phyloP scores from a whole-genome alignment of 2,888 invertebrate genomes.

The Lomographa bimaculata region DNA sequence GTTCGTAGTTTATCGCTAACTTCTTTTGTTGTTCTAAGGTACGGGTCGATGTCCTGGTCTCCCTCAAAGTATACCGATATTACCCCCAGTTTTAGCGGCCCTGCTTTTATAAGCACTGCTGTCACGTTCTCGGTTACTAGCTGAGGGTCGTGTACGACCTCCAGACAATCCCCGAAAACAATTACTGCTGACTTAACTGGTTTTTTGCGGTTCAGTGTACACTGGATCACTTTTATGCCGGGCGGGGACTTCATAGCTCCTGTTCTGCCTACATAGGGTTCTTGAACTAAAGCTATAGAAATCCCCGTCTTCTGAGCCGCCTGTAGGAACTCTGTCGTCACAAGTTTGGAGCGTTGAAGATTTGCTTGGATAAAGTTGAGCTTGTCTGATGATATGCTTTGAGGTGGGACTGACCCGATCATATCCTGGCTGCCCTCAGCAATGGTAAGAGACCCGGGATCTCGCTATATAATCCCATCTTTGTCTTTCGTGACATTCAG shows the following conservation, averaged over 20 bases:
- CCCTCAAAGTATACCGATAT: neutral
- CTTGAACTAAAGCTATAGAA: constrained; percentile 35
- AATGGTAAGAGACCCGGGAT: neutral
- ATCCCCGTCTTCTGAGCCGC: constrained; percentile 5
- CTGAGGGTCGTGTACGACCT: constrained; percentile 2
- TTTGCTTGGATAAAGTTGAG: constrained; percentile 31
- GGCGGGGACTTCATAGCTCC: constrained; percentile 9
- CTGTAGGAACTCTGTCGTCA: constrained; percentile 30
- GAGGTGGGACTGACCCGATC: too few species aligned
- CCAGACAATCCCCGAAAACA: neutral
- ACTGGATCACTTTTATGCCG: neutral
- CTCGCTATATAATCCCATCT: constrained; percentile 37
- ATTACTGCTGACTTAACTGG: neutral
- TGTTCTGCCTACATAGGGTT: constrained; percentile 35
- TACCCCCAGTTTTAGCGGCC: neutral
- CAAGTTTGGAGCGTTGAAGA: constrained; percentile 29
- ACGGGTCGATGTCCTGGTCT: neutral
- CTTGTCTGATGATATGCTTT: too few species aligned
- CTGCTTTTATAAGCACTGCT: neutral
- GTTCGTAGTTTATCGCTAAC: neutral
- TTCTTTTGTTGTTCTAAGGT: neutral
- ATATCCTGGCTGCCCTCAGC: neutral
- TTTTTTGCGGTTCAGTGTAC: neutral
- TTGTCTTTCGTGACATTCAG: constrained; percentile 14
- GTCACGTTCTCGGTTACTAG: too few species aligned